Evolutionary conservation across 2,113 vertebrate genomes (phyloP).

Genomic region (Galemys pyrenaicus): DNA sequence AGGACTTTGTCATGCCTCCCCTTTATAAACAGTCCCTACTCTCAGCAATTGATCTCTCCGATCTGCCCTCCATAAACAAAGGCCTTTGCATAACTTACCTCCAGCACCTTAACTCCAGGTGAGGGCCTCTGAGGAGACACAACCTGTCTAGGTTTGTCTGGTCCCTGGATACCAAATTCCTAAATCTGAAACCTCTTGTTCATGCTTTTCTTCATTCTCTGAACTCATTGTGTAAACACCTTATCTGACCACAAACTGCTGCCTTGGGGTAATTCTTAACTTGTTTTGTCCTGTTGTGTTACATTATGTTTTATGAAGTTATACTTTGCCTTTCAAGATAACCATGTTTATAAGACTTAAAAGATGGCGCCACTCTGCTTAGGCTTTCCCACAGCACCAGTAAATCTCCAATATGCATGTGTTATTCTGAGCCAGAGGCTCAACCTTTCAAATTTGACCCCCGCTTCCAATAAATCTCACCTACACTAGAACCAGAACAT

Average conservation of each 20-base stretch:
- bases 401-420: not conserved
- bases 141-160: not conserved
- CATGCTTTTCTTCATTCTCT: not conserved
- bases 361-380: not conserved
- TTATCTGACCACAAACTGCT: not conserved
- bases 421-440: not conserved
- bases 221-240: not conserved
- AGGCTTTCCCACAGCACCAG: not conserved
- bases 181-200: not conserved
- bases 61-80: too few relatives aligned
- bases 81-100: not conserved
- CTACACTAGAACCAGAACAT: not conserved
- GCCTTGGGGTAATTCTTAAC: not conserved
- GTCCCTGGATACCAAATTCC: not conserved
- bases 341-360: not conserved
- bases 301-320: conserved; percentile 21
- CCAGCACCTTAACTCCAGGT: not conserved
- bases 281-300: not conserved
- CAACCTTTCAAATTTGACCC: not conserved
- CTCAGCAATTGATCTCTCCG: not conserved
- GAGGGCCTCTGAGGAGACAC: not conserved
- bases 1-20: not conserved
- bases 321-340: not conserved
- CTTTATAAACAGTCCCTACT: not conserved
- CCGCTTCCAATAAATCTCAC: not conserved